phyloP scores from a whole-genome alignment of 2,113 vertebrate species.

The Macquaria ambigua region DNA sequence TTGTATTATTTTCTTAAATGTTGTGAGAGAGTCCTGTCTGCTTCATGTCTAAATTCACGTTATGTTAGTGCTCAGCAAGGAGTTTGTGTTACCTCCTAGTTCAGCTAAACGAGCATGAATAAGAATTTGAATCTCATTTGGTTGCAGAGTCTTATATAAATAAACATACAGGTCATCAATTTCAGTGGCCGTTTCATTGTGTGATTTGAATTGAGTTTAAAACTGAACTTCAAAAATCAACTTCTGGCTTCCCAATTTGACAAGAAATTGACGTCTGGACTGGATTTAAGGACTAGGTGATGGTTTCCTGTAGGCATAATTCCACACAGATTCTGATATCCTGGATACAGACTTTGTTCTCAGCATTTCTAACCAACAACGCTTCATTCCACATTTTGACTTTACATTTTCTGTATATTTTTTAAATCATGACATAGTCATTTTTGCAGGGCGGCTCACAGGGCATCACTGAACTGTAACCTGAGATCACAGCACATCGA shows the following conservation, averaged over 20 bases:
- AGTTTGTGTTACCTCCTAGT: neutral
- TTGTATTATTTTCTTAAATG: too few relatives aligned
- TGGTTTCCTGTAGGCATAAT: neutral
- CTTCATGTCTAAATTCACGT: neutral
- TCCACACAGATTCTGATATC: neutral
- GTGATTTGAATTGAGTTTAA: too few relatives aligned
- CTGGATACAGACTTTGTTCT: neutral
- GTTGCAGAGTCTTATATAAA: too few relatives aligned
- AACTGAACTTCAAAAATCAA: too few relatives aligned
- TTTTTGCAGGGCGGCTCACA: conserved; percentile 4
- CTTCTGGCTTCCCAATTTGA: too few relatives aligned
- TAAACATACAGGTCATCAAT: too few relatives aligned
- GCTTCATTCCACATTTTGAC: neutral
- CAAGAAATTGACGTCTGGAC: too few relatives aligned
- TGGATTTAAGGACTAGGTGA: neutral
- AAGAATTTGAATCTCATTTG: neutral
- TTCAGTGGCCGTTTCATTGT: too few relatives aligned
- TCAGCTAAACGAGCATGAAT: neutral
- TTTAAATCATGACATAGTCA: conserved; percentile 10
- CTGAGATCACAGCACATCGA: conserved; percentile 6
- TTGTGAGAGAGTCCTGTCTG: neutral
- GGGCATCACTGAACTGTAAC: conserved; percentile 35
- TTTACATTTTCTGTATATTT: neutral
- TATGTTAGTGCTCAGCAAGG: neutral
- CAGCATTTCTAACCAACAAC: neutral